Evolutionary conservation across 2,113 vertebrate species (phyloP).

Genomic region (Speoplatyrhinus poulsoni): DNA sequence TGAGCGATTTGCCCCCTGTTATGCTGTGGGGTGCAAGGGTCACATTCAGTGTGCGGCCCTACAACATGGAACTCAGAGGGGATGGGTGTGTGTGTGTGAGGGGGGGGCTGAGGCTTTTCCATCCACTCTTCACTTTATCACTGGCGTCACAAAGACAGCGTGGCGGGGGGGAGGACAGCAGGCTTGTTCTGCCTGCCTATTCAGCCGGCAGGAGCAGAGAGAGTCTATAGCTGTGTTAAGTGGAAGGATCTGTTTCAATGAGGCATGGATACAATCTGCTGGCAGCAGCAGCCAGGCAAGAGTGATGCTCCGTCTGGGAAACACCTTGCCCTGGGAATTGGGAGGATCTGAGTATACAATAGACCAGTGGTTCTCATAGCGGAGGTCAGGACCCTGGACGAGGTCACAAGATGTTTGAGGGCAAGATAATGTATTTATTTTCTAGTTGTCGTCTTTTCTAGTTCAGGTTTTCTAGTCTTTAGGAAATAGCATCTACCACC

Average conservation of each 20-base stretch:
- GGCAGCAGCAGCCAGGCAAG: conserved; percentile 42
- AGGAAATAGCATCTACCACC: too few species aligned
- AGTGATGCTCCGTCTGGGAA: conserved; percentile 39
- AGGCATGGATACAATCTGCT: conserved; percentile 30
- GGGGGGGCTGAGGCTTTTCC: conserved; percentile 44
- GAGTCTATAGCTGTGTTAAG: conserved; percentile 58
- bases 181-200: conserved; percentile 65
- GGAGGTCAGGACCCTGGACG: too few species aligned
- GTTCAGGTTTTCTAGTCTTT: too few species aligned
- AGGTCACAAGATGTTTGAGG: too few species aligned
- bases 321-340: conserved; percentile 18
- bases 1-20: conserved; percentile 60
- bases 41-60: conserved; percentile 42
- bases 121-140: conserved; percentile 67
- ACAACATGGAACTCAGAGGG: conserved; percentile 46
- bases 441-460: too few species aligned
- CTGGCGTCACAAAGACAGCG: conserved; percentile 50
- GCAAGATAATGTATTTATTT: too few species aligned
- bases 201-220: conserved; percentile 45
- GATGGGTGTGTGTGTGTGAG: not conserved
- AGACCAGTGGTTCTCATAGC: too few species aligned
- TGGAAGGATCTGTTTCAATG: conserved; percentile 51
- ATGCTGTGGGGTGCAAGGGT: conserved; percentile 23
- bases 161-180: conserved; percentile 55
- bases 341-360: not conserved